Conservation (phyloP, 2,888 invertebrate species). For the Drosophila sordidula region DNA sequence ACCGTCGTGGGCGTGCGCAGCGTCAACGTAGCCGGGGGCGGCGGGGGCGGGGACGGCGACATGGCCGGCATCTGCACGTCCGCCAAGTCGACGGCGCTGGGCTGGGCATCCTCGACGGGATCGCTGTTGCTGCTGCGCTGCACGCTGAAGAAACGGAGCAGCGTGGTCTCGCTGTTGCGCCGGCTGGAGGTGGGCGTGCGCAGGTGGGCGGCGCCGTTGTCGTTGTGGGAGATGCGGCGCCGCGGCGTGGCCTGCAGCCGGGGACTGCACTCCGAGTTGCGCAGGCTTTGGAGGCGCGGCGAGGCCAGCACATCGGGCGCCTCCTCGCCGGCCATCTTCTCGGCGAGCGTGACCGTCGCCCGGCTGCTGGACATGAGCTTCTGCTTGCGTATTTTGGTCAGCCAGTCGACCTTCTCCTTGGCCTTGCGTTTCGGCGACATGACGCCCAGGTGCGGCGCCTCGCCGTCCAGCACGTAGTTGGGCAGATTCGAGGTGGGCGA, state of each 20-base stretch:
- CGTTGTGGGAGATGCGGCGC: constrained; percentile 77
- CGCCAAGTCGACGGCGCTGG: background rate
- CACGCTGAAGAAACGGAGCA: constrained; percentile 84
- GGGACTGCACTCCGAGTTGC: constrained; percentile 79
- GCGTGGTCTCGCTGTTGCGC: constrained; percentile 84
- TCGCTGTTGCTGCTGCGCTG: constrained; percentile 56
- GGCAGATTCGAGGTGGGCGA: constrained; percentile 91
- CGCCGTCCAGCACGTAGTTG: constrained; percentile 91
- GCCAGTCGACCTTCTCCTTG: constrained; percentile 89
- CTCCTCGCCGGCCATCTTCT: constrained; percentile 76
- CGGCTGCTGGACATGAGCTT: constrained; percentile 83
- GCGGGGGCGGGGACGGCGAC: constrained; percentile 7
- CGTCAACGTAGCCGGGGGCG: constrained; percentile 14
- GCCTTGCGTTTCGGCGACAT: constrained; percentile 89
- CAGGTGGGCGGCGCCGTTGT: constrained; percentile 58
- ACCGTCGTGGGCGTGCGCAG: constrained; percentile 48
- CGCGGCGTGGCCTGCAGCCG: constrained; percentile 68
- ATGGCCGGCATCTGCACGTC: constrained; percentile 11
- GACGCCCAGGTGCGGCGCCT: constrained; percentile 89
- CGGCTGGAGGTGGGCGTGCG: constrained; percentile 83
- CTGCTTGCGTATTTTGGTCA: constrained; percentile 88
- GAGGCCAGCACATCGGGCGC: constrained; percentile 71
- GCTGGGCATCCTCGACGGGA: constrained; percentile 10
- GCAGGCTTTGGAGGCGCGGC: constrained; percentile 82
- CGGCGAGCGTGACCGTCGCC: constrained; percentile 66